phyloP scores from a whole-genome alignment of 1,140 invertebrate species.

The Rhagoletis pomonella region DNA sequence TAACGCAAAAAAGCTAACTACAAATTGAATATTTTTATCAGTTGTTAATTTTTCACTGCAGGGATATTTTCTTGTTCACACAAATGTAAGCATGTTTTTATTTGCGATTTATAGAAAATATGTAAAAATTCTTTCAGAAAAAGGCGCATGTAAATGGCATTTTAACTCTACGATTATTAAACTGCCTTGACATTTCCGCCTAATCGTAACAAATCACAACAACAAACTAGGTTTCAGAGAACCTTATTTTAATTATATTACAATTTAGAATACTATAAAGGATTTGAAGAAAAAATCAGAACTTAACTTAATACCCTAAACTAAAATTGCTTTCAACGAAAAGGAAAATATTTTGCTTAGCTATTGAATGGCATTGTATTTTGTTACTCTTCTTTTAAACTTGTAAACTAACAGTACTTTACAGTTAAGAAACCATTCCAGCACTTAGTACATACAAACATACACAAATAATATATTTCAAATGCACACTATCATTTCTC shows the following conservation, averaged over 20 bases:
- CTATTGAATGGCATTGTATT: not conserved
- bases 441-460: not conserved
- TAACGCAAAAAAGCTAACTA: too few species aligned
- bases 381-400: not conserved
- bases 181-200: conserved; percentile 20
- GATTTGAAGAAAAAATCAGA: not conserved
- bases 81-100: too few species aligned
- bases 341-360: not conserved
- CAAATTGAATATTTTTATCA: too few species aligned
- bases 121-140: not conserved
- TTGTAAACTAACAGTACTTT: not conserved
- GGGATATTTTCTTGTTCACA: too few species aligned
- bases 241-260: not conserved
- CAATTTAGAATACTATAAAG: not conserved
- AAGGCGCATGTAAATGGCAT: not conserved
- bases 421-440: conserved; percentile 34
- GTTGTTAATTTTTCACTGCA: too few species aligned
- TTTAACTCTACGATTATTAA: not conserved
- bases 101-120: too few species aligned
- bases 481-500: not conserved
- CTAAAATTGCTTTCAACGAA: not conserved
- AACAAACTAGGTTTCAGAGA: conserved; percentile 37
- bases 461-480: not conserved
- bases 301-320: not conserved
- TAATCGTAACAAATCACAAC: not conserved